Evolutionary conservation across 2,888 invertebrate genomes (phyloP), one percentile per base, ranked within the genome.

Genomic region (Torymus texanus): DNA sequence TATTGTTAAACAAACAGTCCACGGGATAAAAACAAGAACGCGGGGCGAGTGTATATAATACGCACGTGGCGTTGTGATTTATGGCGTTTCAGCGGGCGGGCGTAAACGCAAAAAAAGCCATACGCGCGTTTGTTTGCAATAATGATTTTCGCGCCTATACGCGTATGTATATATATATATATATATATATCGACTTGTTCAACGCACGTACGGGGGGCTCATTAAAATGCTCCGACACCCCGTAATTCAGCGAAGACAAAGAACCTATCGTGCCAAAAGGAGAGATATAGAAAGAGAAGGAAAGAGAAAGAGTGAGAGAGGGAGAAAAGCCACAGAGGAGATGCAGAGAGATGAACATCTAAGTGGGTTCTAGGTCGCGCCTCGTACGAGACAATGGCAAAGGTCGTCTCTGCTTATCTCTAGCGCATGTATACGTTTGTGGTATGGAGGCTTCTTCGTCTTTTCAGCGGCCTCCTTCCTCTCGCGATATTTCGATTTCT

Each of bases 341-440:
- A 81, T 81, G 58, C 75, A 75, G 63, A 13, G 21, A 71, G 81
- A 81, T 81, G 78, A 78, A 68, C 81, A 75, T 81, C 81, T 78
- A 81, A 68, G 68, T 75, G 68, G 75, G 80, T 78, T 78, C 75
- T 75, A 72, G 78, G 79, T 72, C 75, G 61, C 4, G 2, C 2
- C 16, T 41, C 41, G 41, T n/a, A 2, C 41, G 29, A 77, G 41
- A 78, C 67, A 78, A 78, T 78, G 67, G 76, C 61, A 68, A 78
- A 78, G 78, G 73, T 78, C 74, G 62, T 16, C 56, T 24, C 14
- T 10, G 8, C 41, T 41, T 41, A 41, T 41, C 41, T 41, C 41
- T 4, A 5, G 8, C 41, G 29, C 3, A 21, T 21, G 21, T 2
- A 21, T 2, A 21, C n/a, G n/a, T n/a, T n/a, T n/a, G 21, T 21